These are phyloP conservation scores for Megalonaias nervosa DNA, from an alignment of 1,140 invertebrate species.

Conservation along the genomic window DNA sequence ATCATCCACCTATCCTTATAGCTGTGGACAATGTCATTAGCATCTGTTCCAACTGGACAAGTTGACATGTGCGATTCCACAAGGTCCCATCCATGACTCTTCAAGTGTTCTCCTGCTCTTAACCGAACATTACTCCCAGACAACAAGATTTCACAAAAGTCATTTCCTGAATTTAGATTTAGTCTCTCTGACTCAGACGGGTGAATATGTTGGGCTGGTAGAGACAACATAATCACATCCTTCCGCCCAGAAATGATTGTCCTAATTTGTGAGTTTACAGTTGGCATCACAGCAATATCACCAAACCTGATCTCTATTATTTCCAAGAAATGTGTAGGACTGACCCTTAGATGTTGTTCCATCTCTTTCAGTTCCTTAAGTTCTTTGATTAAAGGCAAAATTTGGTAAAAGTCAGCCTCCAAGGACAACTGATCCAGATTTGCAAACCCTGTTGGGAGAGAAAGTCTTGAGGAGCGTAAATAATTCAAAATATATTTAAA, in stretches of 20 bases:
- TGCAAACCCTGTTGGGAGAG: constrained; percentile 88
- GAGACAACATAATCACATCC: constrained; percentile 51
- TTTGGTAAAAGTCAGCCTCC: constrained; percentile 93
- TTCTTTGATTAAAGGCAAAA: constrained; percentile 78
- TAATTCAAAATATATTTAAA: constrained; percentile 66
- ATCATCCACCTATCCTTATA: constrained; percentile 57
- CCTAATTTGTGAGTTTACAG: constrained; percentile 63
- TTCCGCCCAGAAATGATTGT: constrained; percentile 61
- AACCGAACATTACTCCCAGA: constrained; percentile 54
- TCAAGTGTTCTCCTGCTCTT: constrained; percentile 76
- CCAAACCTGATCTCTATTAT: constrained; percentile 64
- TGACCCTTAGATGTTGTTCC: constrained; percentile 8
- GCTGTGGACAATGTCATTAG: constrained; percentile 53
- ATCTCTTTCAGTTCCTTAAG: constrained; percentile 75
- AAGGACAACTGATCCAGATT: constrained; percentile 90
- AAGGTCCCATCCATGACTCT: constrained; percentile 84
- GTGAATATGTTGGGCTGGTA: constrained; percentile 50
- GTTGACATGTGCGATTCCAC: constrained; percentile 74
- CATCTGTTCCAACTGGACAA: constrained; percentile 57
- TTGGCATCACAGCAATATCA: constrained; percentile 64
- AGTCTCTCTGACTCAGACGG: constrained; percentile 52
- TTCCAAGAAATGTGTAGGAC: constrained; percentile 51
- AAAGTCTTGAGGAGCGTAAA: constrained; percentile 75
- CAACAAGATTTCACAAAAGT: constrained; percentile 59
- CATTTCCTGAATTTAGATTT: constrained; percentile 44